Conservation (phyloP, 2,113 vertebrate genomes). For the Podarcis cretensis region DNA sequence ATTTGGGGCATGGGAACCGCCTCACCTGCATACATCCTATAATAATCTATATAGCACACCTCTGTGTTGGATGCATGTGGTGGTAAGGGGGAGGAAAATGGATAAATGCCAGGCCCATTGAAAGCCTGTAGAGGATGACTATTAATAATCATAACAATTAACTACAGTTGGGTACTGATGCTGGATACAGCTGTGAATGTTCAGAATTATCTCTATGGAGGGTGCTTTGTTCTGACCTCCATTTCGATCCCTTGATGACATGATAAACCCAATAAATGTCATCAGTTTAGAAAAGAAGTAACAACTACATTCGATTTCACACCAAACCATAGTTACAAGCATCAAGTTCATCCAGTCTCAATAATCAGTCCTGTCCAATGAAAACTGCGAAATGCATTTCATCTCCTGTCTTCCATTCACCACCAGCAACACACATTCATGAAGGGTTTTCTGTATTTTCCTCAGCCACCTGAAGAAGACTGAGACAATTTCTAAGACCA, state of each 20-base stretch:
- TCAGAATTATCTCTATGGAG: neutral
- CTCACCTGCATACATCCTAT: fast-evolving
- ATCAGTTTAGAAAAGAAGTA: neutral
- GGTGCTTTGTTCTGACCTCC: neutral
- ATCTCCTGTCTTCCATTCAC: neutral
- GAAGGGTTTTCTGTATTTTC: neutral
- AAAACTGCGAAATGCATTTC: neutral
- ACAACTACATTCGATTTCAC: neutral
- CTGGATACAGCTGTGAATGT: neutral
- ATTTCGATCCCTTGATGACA: neutral
- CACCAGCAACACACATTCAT: neutral
- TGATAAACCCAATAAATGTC: neutral
- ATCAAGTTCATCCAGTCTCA: neutral
- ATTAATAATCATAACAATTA: neutral
- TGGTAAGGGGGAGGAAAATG: neutral
- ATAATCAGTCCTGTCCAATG: neutral
- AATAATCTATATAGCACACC: neutral
- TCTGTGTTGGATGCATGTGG: neutral
- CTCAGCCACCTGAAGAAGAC: neutral
- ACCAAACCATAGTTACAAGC: neutral
- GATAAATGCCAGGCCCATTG: neutral
- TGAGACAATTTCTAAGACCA: neutral
- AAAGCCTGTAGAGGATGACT: neutral
- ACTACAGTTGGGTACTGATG: neutral
- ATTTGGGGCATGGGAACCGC: neutral